Percentiles rank a stretch among this genome's conserved stretches.
Conservation (phyloP, 2,113 vertebrate genomes). For the Sisor rabdophorus region DNA sequence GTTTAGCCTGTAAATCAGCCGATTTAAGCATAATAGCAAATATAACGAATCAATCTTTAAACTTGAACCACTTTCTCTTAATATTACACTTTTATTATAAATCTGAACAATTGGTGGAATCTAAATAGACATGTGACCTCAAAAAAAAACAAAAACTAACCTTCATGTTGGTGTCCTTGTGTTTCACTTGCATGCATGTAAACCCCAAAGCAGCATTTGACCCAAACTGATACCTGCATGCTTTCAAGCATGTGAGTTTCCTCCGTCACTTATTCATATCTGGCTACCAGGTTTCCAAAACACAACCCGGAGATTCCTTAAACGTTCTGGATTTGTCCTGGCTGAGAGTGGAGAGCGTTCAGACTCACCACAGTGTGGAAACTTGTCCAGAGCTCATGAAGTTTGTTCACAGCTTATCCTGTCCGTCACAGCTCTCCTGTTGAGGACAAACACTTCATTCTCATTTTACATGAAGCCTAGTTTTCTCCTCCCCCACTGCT, state of each 20-base stretch:
- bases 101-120: neutral
- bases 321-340: constrained; percentile 3
- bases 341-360: constrained; percentile 5
- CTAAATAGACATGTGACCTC: neutral
- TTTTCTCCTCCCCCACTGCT: too few relatives aligned
- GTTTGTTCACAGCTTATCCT: constrained; percentile 55
- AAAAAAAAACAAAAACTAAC: neutral
- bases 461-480: too few relatives aligned
- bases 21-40: neutral
- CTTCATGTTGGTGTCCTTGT: neutral
- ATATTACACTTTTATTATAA: neutral
- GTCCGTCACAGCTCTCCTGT: constrained; percentile 71
- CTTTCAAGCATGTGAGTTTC: neutral
- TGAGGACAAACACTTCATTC: neutral
- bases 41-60: neutral
- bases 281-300: neutral
- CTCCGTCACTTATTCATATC: constrained; percentile 2
- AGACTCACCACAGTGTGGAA: constrained; percentile 18
- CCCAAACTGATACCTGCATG: neutral
- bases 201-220: too few relatives aligned
- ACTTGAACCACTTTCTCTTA: neutral
- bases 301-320: neutral
- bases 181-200: neutral
- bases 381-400: constrained; percentile 18
- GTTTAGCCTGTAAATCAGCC: neutral